Evolutionary conservation across 2,888 invertebrate genomes (phyloP).

Genomic region (Metacarcinus magister): DNA sequence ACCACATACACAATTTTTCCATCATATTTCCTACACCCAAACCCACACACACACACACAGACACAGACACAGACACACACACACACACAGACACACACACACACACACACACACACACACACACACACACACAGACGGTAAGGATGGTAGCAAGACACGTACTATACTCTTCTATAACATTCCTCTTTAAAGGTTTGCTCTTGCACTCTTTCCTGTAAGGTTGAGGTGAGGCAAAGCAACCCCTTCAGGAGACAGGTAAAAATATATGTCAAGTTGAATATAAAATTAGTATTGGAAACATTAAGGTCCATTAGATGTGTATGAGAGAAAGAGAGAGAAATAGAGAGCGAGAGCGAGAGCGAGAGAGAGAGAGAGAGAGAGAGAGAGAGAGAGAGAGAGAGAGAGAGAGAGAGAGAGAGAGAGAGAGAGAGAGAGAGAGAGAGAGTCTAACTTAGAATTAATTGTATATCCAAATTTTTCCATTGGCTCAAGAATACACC

Average conservation of each 20-base stretch:
- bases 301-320: background rate
- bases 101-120: no score
- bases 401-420: slow-evolving; percentile 63
- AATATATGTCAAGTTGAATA: background rate
- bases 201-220: background rate
- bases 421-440: slow-evolving; percentile 47
- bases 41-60: no score
- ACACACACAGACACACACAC: background rate
- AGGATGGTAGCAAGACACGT: background rate
- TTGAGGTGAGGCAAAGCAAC: background rate
- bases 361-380: slow-evolving; percentile 61
- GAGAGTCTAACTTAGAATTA: background rate
- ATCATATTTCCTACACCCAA: no score
- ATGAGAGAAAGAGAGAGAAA: background rate
- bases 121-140: background rate
- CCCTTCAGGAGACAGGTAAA: background rate
- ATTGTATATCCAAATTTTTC: background rate
- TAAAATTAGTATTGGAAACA: background rate
- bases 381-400: slow-evolving; percentile 63
- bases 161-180: background rate
- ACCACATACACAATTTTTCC: background rate
- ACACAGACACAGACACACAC: background rate
- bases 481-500: background rate
- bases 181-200: background rate
- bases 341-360: background rate